Percentiles rank a stretch among this genome's conserved stretches.
These are phyloP conservation scores for Zoanthus solanderi DNA, from an alignment of 92 coral and sea anemone genomes.

Conservation along the genomic window DNA sequence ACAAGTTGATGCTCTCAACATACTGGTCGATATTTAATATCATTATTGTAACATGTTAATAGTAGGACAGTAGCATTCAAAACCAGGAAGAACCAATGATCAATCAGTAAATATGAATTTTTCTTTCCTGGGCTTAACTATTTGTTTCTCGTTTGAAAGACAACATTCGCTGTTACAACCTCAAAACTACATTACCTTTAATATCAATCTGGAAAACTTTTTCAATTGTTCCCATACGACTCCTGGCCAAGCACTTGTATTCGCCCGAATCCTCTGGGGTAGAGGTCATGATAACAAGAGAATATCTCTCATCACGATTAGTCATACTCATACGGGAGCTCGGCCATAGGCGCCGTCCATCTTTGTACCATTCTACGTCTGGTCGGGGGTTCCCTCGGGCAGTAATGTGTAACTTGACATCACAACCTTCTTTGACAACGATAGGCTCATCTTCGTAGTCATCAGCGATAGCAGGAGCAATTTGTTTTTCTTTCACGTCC, in stretches of 20 bases:
- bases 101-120: too few species aligned
- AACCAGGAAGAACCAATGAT: too few species aligned
- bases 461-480: conserved; percentile 80
- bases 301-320: conserved; percentile 75
- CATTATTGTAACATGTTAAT: too few species aligned
- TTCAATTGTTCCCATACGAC: conserved; percentile 79
- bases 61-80: too few species aligned
- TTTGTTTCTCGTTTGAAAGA: too few species aligned
- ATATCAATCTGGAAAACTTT: conserved; percentile 86
- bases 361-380: conserved; percentile 92
- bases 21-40: too few species aligned
- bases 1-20: too few species aligned
- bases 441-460: conserved; percentile 79
- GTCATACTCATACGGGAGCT: conserved; percentile 74
- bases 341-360: conserved; percentile 81
- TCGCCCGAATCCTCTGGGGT: conserved; percentile 89
- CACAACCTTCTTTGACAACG: conserved; percentile 83
- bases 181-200: conserved; percentile 63
- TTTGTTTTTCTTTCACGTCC: conserved; percentile 71
- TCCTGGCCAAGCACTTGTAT: conserved; percentile 92
- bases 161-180: neutral
- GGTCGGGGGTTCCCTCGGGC: conserved; percentile 93
- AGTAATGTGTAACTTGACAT: conserved; percentile 71
- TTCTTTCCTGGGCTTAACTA: too few species aligned
- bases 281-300: conserved; percentile 67